Evolutionary conservation across 1,140 invertebrate genomes (phyloP).

Genomic region (Drosophila ficusphila): DNA sequence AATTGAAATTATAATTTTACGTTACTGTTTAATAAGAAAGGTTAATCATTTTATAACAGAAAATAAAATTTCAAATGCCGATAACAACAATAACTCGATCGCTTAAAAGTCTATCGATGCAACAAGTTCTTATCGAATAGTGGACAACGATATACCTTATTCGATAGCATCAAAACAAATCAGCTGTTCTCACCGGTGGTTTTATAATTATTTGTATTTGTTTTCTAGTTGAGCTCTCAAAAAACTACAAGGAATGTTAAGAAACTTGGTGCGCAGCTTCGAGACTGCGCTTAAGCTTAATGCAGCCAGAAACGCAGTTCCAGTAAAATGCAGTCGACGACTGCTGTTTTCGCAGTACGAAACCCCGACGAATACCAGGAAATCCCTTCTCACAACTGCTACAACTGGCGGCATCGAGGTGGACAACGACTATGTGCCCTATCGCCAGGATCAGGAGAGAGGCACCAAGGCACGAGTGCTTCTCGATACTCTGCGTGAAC

Average conservation of each 20-base stretch:
- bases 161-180: not conserved
- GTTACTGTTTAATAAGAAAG: too few relatives aligned
- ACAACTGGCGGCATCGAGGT: slow-evolving; percentile 24
- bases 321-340: not conserved
- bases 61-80: too few relatives aligned
- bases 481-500: slow-evolving; percentile 38
- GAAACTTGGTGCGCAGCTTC: slow-evolving; percentile 50
- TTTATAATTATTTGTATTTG: slow-evolving; percentile 26
- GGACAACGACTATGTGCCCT: slow-evolving; percentile 67
- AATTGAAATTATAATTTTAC: too few relatives aligned
- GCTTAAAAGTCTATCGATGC: not conserved
- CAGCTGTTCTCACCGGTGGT: slow-evolving; percentile 27
- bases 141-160: too few relatives aligned
- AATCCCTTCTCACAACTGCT: slow-evolving; percentile 13
- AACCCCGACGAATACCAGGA: slow-evolving; percentile 5
- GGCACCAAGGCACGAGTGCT: slow-evolving; percentile 26
- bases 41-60: too few relatives aligned
- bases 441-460: slow-evolving; percentile 46
- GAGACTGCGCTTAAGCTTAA: slow-evolving; percentile 32
- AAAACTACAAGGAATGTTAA: slow-evolving; percentile 35
- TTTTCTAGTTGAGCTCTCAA: too few relatives aligned
- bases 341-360: slow-evolving; percentile 57
- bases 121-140: slow-evolving; percentile 15
- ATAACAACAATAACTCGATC: not conserved
- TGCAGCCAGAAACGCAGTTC: not conserved